phyloP scores from a whole-genome alignment of 2,113 vertebrate species.

The Orycteropus afer region DNA sequence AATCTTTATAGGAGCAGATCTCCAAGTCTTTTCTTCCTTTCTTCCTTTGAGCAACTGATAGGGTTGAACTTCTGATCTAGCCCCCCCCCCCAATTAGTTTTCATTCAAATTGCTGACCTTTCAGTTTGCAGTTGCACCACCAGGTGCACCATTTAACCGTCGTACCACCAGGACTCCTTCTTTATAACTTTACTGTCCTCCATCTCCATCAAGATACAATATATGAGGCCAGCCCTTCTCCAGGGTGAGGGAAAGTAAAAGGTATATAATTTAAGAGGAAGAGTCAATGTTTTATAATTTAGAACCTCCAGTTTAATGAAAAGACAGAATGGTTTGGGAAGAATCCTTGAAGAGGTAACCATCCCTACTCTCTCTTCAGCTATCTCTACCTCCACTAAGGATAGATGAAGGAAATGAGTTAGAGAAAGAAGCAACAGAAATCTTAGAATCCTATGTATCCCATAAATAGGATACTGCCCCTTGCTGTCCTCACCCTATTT shows the following conservation, averaged over 20 bases:
- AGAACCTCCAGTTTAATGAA: constrained; percentile 1
- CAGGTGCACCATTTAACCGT: not conserved
- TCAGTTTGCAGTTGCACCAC: no score
- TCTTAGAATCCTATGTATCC: not conserved
- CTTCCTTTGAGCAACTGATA: not conserved
- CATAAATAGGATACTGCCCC: not conserved
- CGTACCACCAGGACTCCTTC: not conserved
- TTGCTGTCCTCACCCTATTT: not conserved
- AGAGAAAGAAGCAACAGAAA: not conserved
- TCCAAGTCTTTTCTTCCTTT: not conserved
- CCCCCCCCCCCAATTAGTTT: no score
- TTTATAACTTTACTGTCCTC: not conserved
- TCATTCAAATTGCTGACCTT: no score
- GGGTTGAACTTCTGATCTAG: not conserved
- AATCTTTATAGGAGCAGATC: not conserved
- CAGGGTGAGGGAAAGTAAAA: not conserved
- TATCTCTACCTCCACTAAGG: not conserved
- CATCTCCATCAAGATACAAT: not conserved
- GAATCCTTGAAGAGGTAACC: not conserved
- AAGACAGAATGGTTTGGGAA: not conserved
- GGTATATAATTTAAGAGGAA: not conserved
- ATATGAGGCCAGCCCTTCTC: not conserved
- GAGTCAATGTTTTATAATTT: not conserved
- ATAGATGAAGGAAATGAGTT: not conserved
- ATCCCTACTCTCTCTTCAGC: not conserved